These are phyloP conservation scores for Falco berigora DNA, from an alignment of 2,797 vertebrate genomes.

Conservation along the genomic window DNA sequence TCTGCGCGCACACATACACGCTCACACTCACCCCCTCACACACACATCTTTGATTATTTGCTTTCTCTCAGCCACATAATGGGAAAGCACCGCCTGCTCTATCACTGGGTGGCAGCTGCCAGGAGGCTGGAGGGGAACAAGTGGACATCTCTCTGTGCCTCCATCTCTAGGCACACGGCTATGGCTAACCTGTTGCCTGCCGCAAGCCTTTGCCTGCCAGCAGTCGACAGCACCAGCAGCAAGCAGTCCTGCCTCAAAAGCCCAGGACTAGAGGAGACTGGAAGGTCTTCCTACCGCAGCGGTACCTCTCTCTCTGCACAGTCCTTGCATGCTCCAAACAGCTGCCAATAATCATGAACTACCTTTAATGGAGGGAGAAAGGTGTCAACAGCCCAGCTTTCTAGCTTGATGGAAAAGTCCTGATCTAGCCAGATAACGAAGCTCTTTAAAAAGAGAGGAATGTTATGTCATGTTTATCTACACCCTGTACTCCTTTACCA, in stretches of 20 bases:
- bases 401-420: background rate
- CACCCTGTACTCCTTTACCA: background rate
- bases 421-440: background rate
- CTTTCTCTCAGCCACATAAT: background rate
- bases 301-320: background rate
- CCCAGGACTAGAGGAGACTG: background rate
- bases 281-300: slow-evolving; percentile 15
- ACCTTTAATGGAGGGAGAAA: background rate
- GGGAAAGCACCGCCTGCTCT: background rate
- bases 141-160: background rate
- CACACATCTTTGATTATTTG: background rate
- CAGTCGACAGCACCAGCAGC: background rate
- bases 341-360: background rate
- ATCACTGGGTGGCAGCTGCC: background rate
- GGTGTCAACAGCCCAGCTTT: background rate
- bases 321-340: background rate
- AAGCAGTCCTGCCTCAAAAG: background rate
- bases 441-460: background rate
- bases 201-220: background rate
- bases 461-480: background rate
- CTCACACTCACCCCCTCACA: background rate
- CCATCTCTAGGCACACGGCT: background rate
- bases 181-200: slow-evolving; percentile 68
- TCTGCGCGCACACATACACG: background rate
- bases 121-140: background rate